Conservation (phyloP, 1,140 invertebrate genomes). For the Glossosoma conforme region DNA sequence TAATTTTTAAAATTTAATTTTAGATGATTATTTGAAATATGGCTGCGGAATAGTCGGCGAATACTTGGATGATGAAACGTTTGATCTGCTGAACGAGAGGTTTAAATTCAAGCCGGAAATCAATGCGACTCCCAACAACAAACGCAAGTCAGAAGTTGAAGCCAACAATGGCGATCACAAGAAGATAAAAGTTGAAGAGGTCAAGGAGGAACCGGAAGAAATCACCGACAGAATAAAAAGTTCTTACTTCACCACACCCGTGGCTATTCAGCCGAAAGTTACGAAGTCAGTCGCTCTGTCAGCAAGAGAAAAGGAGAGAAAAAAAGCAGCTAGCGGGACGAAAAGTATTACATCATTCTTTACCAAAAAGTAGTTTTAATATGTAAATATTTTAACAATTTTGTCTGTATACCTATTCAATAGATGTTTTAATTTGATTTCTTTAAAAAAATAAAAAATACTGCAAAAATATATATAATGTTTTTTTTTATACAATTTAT, state of each 20-base stretch:
- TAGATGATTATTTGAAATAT: slow-evolving; percentile 61
- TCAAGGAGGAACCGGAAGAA: slow-evolving; percentile 10
- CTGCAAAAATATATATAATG: no score
- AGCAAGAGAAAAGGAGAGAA: slow-evolving; percentile 65
- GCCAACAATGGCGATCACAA: slow-evolving; percentile 33
- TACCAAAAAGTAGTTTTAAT: slow-evolving; percentile 38
- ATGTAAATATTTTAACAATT: slow-evolving; percentile 1
- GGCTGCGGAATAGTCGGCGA: slow-evolving; percentile 65
- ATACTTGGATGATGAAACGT: slow-evolving; percentile 61
- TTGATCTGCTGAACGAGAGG: slow-evolving; percentile 54
- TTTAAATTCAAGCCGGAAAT: slow-evolving; percentile 57
- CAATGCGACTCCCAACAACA: slow-evolving; percentile 48
- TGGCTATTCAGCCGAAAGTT: slow-evolving; percentile 28
- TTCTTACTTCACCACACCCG: slow-evolving; percentile 7
- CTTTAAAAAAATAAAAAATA: no score
- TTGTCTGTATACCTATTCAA: no score
- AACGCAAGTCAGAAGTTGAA: slow-evolving; percentile 51
- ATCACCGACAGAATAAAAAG: slow-evolving; percentile 7
- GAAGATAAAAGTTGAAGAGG: slow-evolving; percentile 37
- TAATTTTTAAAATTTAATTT: slow-evolving; percentile 31
- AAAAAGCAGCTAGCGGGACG: slow-evolving; percentile 66
- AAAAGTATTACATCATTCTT: slow-evolving; percentile 74
- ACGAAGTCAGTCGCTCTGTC: slow-evolving; percentile 45
- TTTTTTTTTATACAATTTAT: no score
- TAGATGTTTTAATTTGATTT: no score